Base-by-base conservation (phyloP, 2,888 invertebrate species). In the Amiota minor region DNA sequence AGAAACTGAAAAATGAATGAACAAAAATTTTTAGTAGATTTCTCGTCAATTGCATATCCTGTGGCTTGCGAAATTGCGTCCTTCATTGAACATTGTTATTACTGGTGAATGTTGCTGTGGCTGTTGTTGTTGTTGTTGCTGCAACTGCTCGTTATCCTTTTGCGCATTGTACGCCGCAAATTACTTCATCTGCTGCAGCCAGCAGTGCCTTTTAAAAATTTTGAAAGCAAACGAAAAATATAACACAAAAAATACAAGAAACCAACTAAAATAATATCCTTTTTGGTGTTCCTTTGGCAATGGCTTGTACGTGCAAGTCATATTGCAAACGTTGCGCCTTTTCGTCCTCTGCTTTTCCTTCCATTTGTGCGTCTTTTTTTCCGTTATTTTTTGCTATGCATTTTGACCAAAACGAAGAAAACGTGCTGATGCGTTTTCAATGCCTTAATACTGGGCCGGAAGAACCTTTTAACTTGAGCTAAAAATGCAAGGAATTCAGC, bases 171-270 rank as follows among this genome's bases (percentile, higher is more conserved):
- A 23, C 35, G 35, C 62, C 35, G 72, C 73, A 75, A 75, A 75
- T 75, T 75, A 72, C 73, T 73, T 73, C 73, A 75, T 73, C 75
- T 72, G 73, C 73, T 70, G 35, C 35, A 35, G 72, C 75, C 35
- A 35, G 72, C 75, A 65, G 69, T 64, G 70, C 18, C 64, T 46
- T 45, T 49, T 65, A 67, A 73, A 70, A 73, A 45, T 71, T 67
- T 50, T 59, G n/a, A 71, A 53, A 35, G 73, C 67, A n/a, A 68
- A 53, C 50, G 18, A 20, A 68, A n/a, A 62, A 62, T n/a, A 16
- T n/a, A 59, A 59, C 16, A 59, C 4, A 49, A 35, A 20, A 23
- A 10, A 35, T 23, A 35, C 35, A 35, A 35, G 6, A 6, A 35
- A 35, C 35, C 6, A 35, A 35, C 35, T 35, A 35, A 35, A 35